Evolutionary conservation across 2,888 invertebrate species (phyloP).

Genomic region (Hirtodrosophila trivittata): DNA sequence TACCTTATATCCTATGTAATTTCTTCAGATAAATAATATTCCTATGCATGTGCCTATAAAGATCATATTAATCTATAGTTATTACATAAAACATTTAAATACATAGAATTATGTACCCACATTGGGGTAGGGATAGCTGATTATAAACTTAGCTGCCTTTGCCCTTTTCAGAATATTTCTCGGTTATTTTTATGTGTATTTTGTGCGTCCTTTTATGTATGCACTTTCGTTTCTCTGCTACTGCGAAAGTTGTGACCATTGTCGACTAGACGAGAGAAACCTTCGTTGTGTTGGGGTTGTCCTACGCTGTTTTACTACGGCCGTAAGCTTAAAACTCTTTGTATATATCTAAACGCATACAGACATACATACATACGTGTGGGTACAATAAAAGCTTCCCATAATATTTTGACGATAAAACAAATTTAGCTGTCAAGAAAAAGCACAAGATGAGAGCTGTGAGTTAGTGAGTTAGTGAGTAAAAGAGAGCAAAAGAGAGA

Average conservation of each 20-base stretch:
- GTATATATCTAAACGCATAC: not conserved
- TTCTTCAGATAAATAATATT: too few relatives aligned
- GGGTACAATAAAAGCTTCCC: constrained; percentile 28
- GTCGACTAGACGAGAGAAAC: constrained; percentile 24
- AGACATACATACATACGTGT: constrained; percentile 1
- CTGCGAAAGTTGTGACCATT: constrained; percentile 9
- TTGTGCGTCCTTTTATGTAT: constrained; percentile 22
- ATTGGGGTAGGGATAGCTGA: not conserved
- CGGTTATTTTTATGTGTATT: not conserved
- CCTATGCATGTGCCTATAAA: too few relatives aligned
- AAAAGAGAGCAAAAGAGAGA: not conserved
- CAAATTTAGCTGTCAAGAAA: constrained; percentile 43
- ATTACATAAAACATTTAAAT: too few relatives aligned
- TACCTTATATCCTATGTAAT: not conserved
- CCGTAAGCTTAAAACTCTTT: constrained; percentile 36
- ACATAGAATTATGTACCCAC: not conserved
- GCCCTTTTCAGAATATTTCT: constrained; percentile 27
- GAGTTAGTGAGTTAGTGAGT: too few relatives aligned
- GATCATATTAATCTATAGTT: constrained; percentile 15
- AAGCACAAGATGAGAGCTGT: constrained; percentile 22
- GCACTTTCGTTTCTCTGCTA: constrained; percentile 37
- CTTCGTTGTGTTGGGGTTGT: constrained; percentile 47
- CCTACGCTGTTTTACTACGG: constrained; percentile 46
- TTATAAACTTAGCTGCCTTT: not conserved
- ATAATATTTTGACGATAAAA: constrained; percentile 49